Percentiles rank a stretch among this genome's conserved stretches.
phyloP scores from a whole-genome alignment of 23 tunicate species.

The Styela plicata region DNA sequence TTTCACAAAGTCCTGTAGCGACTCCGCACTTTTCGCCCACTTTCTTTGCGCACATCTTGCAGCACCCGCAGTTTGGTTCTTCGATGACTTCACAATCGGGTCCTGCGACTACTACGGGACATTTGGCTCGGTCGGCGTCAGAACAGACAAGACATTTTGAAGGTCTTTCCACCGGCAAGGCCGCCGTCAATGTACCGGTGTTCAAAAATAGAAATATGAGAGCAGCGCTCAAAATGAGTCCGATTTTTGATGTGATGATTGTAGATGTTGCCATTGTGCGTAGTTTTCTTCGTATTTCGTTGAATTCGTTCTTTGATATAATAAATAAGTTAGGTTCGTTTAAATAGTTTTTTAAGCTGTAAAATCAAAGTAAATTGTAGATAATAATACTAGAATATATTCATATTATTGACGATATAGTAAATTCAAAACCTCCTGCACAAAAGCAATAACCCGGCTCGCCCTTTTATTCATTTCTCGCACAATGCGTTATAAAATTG shows the following conservation, averaged over 20 bases:
- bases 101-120: constrained; percentile 26
- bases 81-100: constrained; percentile 24
- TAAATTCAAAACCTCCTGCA: too few species aligned
- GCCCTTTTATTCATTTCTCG: too few species aligned
- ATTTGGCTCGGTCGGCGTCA: not conserved
- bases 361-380: too few species aligned
- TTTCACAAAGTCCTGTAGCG: constrained; percentile 33
- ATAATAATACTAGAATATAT: too few species aligned
- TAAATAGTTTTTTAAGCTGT: too few species aligned
- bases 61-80: constrained; percentile 60
- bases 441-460: too few species aligned
- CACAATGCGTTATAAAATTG: too few species aligned
- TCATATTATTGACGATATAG: too few species aligned
- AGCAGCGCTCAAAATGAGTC: not conserved
- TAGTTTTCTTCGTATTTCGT: too few species aligned
- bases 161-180: not conserved
- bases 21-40: constrained; percentile 37
- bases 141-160: not conserved
- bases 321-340: too few species aligned
- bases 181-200: not conserved
- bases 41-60: constrained; percentile 57
- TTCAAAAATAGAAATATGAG: not conserved
- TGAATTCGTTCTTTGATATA: too few species aligned
- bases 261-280: not conserved
- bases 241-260: not conserved